phyloP scores from a whole-genome alignment of 2,888 invertebrate species.

The Papilio elwesi region DNA sequence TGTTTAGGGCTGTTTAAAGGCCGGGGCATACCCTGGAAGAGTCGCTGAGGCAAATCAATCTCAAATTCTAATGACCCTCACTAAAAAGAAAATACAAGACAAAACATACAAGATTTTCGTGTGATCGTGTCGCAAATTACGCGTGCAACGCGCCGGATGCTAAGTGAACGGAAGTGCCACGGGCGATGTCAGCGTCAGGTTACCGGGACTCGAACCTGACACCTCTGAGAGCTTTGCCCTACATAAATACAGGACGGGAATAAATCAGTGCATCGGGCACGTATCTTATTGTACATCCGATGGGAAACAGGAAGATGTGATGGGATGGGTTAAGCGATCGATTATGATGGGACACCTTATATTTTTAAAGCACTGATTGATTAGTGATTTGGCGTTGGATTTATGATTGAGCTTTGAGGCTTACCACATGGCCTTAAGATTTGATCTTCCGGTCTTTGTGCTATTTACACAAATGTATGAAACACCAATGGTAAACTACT shows the following conservation, averaged over 20 bases:
- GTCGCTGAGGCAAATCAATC: too few relatives aligned
- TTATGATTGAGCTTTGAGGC: neutral
- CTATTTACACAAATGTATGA: too few relatives aligned
- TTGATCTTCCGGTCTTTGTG: neutral
- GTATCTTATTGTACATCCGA: slow-evolving; percentile 34
- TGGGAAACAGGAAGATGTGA: slow-evolving; percentile 23
- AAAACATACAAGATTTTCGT: neutral
- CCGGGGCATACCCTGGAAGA: too few relatives aligned
- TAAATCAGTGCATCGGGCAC: slow-evolving; percentile 11
- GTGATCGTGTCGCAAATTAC: slow-evolving; percentile 19
- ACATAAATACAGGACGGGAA: slow-evolving; percentile 30
- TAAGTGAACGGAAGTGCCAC: slow-evolving; percentile 32
- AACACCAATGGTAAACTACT: too few relatives aligned
- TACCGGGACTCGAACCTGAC: slow-evolving; percentile 39
- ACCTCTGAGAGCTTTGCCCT: slow-evolving; percentile 40
- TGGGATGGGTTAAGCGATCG: neutral
- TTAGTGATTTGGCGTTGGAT: neutral
- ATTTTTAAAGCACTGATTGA: neutral
- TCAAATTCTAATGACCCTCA: too few relatives aligned
- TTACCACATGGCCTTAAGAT: neutral
- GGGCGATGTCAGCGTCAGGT: slow-evolving; percentile 25
- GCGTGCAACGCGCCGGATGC: slow-evolving; percentile 25
- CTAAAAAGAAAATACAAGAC: neutral
- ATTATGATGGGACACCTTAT: neutral
- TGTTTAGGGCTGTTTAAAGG: too few relatives aligned